Evolutionary conservation across 2,888 invertebrate genomes (phyloP).

Genomic region (Lasius fuliginosus): DNA sequence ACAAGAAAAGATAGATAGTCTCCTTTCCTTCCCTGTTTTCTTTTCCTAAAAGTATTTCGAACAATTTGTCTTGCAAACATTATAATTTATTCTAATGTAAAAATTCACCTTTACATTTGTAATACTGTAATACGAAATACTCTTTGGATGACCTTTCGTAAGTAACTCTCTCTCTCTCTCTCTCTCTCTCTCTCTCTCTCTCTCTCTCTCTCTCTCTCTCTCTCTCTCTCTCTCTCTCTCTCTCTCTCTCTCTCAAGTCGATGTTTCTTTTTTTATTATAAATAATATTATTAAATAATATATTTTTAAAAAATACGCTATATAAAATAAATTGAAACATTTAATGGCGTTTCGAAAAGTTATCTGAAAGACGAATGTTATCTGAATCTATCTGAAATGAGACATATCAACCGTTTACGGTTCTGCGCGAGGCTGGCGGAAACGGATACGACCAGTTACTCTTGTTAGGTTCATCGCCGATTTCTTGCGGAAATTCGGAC

Average conservation of each 20-base stretch:
- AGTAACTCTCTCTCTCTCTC: not conserved
- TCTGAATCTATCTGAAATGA: not conserved
- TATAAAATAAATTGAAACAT: conserved; percentile 21
- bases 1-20: not conserved
- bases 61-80: not conserved
- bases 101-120: not conserved
- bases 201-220: not conserved
- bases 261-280: conserved; percentile 17
- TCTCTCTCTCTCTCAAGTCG: not conserved
- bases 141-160: not conserved
- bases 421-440: conserved; percentile 80
- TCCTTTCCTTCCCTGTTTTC: not conserved
- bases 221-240: not conserved
- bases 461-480: conserved; percentile 78
- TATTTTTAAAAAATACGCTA: not conserved
- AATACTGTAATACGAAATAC: not conserved
- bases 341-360: conserved; percentile 16
- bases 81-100: conserved; percentile 7
- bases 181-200: not conserved
- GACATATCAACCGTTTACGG: conserved; percentile 66
- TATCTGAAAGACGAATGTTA: not conserved
- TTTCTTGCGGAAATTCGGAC: conserved; percentile 77
- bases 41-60: not conserved
- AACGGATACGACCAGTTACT: conserved; percentile 85
- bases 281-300: conserved; percentile 36